These are phyloP conservation scores for Stegostoma tigrinum DNA, from an alignment of 2,113 vertebrate species.

Conservation along the genomic window DNA sequence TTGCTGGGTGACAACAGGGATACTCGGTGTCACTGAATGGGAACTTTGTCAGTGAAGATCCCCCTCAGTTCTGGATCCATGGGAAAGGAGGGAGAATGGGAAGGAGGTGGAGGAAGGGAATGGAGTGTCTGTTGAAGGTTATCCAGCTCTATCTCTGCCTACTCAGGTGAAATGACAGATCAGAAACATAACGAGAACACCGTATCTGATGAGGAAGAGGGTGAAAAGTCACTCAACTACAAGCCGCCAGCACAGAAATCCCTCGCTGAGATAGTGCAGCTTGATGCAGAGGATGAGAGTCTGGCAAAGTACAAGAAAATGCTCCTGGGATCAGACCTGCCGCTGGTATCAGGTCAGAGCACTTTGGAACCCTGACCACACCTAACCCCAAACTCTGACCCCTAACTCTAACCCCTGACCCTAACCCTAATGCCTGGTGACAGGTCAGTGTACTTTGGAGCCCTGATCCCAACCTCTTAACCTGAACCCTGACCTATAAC, in stretches of 20 bases:
- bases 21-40: not conserved
- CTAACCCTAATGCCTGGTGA: too few species aligned
- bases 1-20: not conserved
- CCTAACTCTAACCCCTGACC: too few species aligned
- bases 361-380: too few species aligned
- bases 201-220: slow-evolving; percentile 61
- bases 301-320: slow-evolving; percentile 68
- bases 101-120: not conserved
- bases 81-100: not conserved
- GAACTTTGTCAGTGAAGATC: not conserved
- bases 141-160: slow-evolving; percentile 29
- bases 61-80: not conserved
- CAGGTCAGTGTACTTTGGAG: too few species aligned
- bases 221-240: slow-evolving; percentile 65
- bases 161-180: slow-evolving; percentile 59
- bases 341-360: slow-evolving; percentile 60
- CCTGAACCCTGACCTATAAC: too few species aligned
- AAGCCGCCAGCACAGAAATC: slow-evolving; percentile 71
- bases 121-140: rapidly evolving
- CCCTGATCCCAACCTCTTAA: too few species aligned
- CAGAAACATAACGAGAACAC: slow-evolving; percentile 55
- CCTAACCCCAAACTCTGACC: too few species aligned
- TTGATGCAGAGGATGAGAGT: slow-evolving; percentile 72
- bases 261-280: slow-evolving; percentile 64
- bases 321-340: slow-evolving; percentile 57